These are phyloP conservation scores for Origma solitaria DNA, from an alignment of 2,113 vertebrate species.

Conservation along the genomic window DNA sequence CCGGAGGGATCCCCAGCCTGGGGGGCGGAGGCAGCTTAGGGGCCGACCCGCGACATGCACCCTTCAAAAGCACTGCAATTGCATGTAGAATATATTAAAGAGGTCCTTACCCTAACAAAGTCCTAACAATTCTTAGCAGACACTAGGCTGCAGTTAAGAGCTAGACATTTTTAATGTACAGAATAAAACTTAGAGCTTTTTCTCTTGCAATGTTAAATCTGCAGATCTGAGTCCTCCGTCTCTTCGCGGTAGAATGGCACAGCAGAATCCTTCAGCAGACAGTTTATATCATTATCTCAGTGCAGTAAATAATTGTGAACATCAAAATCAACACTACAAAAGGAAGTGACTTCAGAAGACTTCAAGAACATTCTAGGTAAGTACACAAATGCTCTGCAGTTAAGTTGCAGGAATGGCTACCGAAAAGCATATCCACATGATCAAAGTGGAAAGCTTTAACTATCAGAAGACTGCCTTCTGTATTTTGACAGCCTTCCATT, in stretches of 20 bases:
- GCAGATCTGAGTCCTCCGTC: conserved; percentile 30
- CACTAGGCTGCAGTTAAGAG: not conserved
- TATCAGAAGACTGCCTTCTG: conserved; percentile 60
- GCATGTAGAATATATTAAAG: not conserved
- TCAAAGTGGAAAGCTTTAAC: conserved; percentile 29
- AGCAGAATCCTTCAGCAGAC: conserved; percentile 24
- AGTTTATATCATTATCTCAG: conserved; percentile 24
- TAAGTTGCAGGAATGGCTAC: conserved; percentile 16
- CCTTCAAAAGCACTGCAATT: not conserved
- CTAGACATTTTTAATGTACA: not conserved
- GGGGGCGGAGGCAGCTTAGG: too few species aligned
- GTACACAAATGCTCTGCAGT: not conserved
- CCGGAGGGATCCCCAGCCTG: too few species aligned
- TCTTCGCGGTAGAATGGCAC: conserved; percentile 1
- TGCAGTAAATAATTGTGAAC: conserved; percentile 32
- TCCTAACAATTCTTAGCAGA: not conserved
- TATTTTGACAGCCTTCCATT: conserved; percentile 44
- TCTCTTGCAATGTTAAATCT: not conserved
- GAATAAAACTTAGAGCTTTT: not conserved
- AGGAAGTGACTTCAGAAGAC: conserved; percentile 1
- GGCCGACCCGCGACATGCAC: too few species aligned
- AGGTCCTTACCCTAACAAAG: not conserved
- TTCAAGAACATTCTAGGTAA: conserved; percentile 40
- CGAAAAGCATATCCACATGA: conserved; percentile 29
- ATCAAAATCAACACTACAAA: not conserved